Conservation (phyloP, 2,113 vertebrate genomes). For the Ctenodactylus gundi region DNA sequence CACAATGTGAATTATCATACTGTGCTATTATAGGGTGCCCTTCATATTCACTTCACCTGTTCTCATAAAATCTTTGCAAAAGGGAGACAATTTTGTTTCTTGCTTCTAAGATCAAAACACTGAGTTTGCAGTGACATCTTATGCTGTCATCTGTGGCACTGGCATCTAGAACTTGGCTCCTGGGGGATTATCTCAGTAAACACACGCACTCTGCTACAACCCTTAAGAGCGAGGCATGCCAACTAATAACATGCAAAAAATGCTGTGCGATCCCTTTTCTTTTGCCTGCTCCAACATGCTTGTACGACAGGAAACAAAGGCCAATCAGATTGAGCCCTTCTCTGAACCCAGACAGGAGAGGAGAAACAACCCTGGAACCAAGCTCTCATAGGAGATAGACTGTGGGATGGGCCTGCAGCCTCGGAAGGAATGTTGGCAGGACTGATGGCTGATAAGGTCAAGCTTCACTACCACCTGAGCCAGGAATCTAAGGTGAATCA, state of each 20-base stretch:
- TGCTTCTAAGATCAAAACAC: neutral
- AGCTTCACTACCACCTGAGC: conserved; percentile 62
- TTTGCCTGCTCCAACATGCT: conserved; percentile 60
- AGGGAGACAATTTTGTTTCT: neutral
- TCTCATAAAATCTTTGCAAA: conserved; percentile 46
- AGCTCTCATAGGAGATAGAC: conserved; percentile 29
- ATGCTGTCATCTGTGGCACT: neutral
- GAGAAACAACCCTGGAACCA: conserved; percentile 49
- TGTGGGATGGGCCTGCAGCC: conserved; percentile 55
- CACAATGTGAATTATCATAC: neutral
- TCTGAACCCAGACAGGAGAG: conserved; percentile 43
- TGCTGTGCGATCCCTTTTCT: conserved; percentile 46
- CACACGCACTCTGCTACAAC: neutral
- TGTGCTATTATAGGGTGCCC: neutral
- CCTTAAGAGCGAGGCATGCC: conserved; percentile 4
- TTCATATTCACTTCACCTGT: conserved; percentile 8
- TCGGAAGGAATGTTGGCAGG: conserved; percentile 67
- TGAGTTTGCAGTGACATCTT: neutral
- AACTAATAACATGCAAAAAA: conserved; percentile 44
- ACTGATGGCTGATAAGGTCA: conserved; percentile 65
- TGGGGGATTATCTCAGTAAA: neutral
- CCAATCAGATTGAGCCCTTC: conserved; percentile 13
- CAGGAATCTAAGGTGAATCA: conserved; percentile 65
- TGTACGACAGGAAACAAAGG: conserved; percentile 34
- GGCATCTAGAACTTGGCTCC: neutral